Evolutionary conservation across 2,797 vertebrate species (phyloP), one percentile per base, ranked within the genome.

Genomic region (Cuniculus paca): DNA sequence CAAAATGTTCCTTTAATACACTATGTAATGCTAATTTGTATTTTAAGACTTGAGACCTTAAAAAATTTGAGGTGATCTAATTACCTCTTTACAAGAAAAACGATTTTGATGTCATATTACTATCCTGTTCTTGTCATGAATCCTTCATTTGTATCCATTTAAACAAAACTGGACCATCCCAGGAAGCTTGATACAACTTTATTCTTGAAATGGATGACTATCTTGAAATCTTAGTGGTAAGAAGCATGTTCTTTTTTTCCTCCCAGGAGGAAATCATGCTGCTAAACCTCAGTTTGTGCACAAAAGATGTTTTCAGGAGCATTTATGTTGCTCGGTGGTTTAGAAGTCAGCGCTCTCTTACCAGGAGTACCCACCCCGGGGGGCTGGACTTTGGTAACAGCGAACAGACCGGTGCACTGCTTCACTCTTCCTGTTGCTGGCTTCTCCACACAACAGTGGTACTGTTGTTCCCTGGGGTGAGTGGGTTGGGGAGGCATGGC

Each of bases 201-300:
- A 28, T 93, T 84, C 19, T 82, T 61, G 5, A 14, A 68, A 60
- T 80, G 7, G 12, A 56, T 80, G 82, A 60, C 1, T 54, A n/a
- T 96, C 39, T 48, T 80, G 24, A 50, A 34, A 50, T 6, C 95
- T 34, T 22, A 11, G 17, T n/a, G 54, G 70, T n/a, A 68, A 45
- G 48, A 16, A 0, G 0, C 6, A 45, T 20, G 36, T 7, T 72
- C 6, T 34, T 54, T 42, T 42, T 6, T 50, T 39, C 50, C 6
- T 24, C 0, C 52, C 7, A n/a, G 34, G 88, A 95, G 65, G 54
- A 72, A 88, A 82, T 7, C 56, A 31, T 9, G 7, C 56, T 70
- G 39, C 56, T 96, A 68, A 90, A 61, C 83, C 16, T 95, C 61
- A 92, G 88, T 90, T 97, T 82, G 52, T 58, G 95, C 96, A 63